These are phyloP conservation scores for Apotomis betuletana DNA, from an alignment of 2,888 invertebrate genomes.

Conservation along the genomic window DNA sequence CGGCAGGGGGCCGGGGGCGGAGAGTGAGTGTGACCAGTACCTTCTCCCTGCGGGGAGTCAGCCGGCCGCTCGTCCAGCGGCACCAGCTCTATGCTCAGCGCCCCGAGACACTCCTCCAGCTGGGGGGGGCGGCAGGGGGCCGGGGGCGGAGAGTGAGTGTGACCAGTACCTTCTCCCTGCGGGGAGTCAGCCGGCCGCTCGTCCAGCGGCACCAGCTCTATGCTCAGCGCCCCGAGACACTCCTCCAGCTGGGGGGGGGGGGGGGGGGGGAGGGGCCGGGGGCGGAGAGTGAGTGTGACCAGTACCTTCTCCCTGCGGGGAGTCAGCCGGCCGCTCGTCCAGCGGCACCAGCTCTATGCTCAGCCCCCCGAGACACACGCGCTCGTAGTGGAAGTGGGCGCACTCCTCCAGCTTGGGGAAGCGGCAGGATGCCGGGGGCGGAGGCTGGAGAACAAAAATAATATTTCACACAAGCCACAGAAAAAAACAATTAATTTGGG, in stretches of 20 bases:
- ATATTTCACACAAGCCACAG: not conserved
- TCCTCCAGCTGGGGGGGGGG: conserved; percentile 89
- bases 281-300: conserved; percentile 46
- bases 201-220: conserved; percentile 71
- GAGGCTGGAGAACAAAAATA: conserved; percentile 53
- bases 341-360: too few relatives aligned
- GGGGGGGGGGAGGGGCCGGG: conserved; percentile 73
- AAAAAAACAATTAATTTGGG: too few relatives aligned
- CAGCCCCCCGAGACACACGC: conserved; percentile 61
- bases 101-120: too few relatives aligned
- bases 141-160: not conserved
- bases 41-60: too few relatives aligned
- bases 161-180: conserved; percentile 54
- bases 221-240: conserved; percentile 90
- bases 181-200: conserved; percentile 53
- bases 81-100: too few relatives aligned
- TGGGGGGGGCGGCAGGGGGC: too few relatives aligned
- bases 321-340: too few relatives aligned
- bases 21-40: too few relatives aligned
- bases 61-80: too few relatives aligned
- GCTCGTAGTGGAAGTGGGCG: too few relatives aligned
- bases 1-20: too few relatives aligned
- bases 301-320: too few relatives aligned
- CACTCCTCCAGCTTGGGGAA: conserved; percentile 85
- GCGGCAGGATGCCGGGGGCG: conserved; percentile 63